phyloP scores from a whole-genome alignment of 2,797 vertebrate genomes.

The Arctocebus calabarensis region DNA sequence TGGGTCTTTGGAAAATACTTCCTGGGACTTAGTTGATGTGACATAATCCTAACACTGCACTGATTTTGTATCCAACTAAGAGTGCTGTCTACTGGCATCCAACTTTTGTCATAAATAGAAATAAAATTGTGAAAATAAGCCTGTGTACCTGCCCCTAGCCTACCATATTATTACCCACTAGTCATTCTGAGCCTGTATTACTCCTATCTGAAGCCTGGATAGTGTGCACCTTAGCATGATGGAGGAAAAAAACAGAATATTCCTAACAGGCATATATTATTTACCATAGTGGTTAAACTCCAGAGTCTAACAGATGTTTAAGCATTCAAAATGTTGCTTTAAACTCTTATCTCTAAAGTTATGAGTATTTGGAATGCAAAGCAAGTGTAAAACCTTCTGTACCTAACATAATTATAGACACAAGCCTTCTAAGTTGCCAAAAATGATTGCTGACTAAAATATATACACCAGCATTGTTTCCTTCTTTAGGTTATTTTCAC shows the following conservation, averaged over 20 bases:
- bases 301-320: neutral
- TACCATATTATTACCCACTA: fast-evolving
- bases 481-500: neutral
- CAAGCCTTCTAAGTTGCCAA: neutral
- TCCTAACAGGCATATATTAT: neutral
- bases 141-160: no score
- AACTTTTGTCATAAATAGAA: neutral
- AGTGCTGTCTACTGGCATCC: neutral
- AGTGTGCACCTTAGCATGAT: neutral
- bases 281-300: no score
- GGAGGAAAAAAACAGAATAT: neutral
- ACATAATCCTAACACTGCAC: neutral
- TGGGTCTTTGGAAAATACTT: neutral
- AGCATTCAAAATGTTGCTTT: neutral
- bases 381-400: neutral
- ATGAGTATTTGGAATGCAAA: neutral
- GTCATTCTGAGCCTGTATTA: no score
- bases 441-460: neutral
- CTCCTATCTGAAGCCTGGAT: fast-evolving
- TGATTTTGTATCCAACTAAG: neutral
- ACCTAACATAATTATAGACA: neutral
- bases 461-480: fast-evolving
- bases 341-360: neutral
- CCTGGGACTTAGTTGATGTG: neutral
- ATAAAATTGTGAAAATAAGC: neutral